phyloP scores from a whole-genome alignment of 2,888 invertebrate species.

The Eumerus sabulonum region DNA sequence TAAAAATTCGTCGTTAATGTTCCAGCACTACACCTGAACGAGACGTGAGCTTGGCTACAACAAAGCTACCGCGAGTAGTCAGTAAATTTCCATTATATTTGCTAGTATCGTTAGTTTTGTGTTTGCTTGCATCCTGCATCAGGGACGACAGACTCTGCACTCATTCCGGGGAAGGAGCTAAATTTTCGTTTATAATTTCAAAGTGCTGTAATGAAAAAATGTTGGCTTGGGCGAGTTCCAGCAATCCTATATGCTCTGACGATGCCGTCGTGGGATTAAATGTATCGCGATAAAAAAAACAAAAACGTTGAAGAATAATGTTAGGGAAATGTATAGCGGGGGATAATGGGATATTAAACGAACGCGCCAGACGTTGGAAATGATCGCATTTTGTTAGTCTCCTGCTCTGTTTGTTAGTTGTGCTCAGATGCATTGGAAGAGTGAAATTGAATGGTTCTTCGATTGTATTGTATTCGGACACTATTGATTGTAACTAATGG shows the following conservation, averaged over 20 bases:
- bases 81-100: constrained; percentile 68
- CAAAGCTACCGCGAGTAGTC: neutral
- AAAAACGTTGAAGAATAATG: constrained; percentile 59
- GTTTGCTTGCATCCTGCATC: constrained; percentile 7
- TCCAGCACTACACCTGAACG: constrained; percentile 49
- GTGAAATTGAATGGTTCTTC: constrained; percentile 10
- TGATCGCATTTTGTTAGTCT: constrained; percentile 54
- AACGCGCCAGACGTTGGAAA: constrained; percentile 53
- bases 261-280: constrained; percentile 18
- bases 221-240: constrained; percentile 18
- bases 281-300: constrained; percentile 18
- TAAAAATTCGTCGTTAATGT: constrained; percentile 58
- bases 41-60: constrained; percentile 10
- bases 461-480: neutral
- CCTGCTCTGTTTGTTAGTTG: constrained; percentile 29
- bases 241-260: no score
- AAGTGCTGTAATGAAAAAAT: constrained; percentile 50
- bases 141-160: no score
- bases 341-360: constrained; percentile 65
- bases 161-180: constrained; percentile 34
- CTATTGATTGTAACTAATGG: no score
- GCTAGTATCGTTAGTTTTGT: constrained; percentile 31
- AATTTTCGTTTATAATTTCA: constrained; percentile 64
- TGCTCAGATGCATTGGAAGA: constrained; percentile 1
- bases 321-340: constrained; percentile 48